Conservation (phyloP, 2,113 vertebrate species). For the Thryonomys swinderianus region DNA sequence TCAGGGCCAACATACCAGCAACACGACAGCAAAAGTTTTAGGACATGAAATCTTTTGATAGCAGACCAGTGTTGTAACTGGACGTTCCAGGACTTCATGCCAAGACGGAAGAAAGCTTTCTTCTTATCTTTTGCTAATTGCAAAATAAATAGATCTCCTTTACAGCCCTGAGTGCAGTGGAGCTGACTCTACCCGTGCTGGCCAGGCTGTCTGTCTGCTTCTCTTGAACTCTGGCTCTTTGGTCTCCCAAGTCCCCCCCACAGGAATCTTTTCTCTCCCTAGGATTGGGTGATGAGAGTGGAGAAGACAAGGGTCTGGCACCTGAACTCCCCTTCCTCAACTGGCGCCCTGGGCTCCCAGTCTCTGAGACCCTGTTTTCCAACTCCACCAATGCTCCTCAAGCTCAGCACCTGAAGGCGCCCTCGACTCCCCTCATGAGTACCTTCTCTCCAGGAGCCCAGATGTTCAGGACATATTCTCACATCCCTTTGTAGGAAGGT, state of each 20-base stretch:
- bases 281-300: background rate
- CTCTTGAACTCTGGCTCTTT: background rate
- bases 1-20: background rate
- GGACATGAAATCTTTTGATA: constrained; percentile 53
- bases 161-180: background rate
- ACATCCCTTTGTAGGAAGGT: background rate
- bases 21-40: constrained; percentile 7
- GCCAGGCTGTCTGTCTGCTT: background rate
- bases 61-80: constrained; percentile 19
- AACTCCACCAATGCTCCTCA: background rate
- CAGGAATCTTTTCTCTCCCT: background rate
- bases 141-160: constrained; percentile 53
- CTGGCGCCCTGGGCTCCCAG: background rate
- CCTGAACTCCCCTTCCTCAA: background rate
- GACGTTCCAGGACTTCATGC: constrained; percentile 57
- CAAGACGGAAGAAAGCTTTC: constrained; percentile 54
- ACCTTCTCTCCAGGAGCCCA: background rate
- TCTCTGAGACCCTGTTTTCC: background rate
- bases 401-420: background rate
- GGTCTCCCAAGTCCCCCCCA: background rate
- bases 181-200: constrained; percentile 5
- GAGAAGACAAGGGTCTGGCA: background rate
- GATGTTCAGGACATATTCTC: background rate
- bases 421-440: background rate
- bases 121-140: background rate